These are phyloP conservation scores for Dynastes grantii DNA, from an alignment of 2,888 invertebrate genomes.

Conservation along the genomic window DNA sequence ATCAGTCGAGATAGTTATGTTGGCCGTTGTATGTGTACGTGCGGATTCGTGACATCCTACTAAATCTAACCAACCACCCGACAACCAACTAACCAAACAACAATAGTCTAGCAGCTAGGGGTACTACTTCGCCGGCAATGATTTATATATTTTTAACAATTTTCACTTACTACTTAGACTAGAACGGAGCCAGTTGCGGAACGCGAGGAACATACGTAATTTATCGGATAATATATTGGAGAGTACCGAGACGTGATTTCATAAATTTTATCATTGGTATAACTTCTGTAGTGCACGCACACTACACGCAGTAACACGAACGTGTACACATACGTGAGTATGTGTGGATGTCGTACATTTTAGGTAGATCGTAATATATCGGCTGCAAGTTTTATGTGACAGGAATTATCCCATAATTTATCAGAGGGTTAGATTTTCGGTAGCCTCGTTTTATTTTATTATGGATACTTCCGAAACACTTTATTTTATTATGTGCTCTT, in stretches of 20 bases:
- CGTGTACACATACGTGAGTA: conserved; percentile 3
- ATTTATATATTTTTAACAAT: conserved; percentile 59
- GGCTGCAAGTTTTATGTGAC: conserved; percentile 45
- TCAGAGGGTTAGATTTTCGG: conserved; percentile 43
- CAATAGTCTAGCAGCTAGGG: conserved; percentile 46
- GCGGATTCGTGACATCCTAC: conserved; percentile 33
- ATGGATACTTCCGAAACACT: conserved; percentile 36
- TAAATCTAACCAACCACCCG: conserved; percentile 41
- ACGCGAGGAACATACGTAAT: conserved; percentile 20
- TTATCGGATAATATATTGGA: conserved; percentile 35
- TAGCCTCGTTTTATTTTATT: conserved; percentile 37
- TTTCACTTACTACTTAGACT: conserved; percentile 37
- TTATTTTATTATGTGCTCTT: conserved; percentile 39
- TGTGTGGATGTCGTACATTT: conserved; percentile 29
- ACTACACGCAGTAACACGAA: conserved; percentile 20
- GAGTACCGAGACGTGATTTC: conserved; percentile 31
- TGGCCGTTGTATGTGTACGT: conserved; percentile 40
- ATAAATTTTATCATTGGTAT: conserved; percentile 44
- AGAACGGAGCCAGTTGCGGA: conserved; percentile 14
- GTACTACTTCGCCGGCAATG: conserved; percentile 51
- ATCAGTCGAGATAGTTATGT: conserved; percentile 55
- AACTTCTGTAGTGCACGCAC: conserved; percentile 34
- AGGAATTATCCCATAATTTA: conserved; percentile 45
- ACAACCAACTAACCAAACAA: conserved; percentile 45
- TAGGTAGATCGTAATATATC: conserved; percentile 37